A percentile compares a stretch with the other conserved stretches of the same genome.
phyloP scores from a whole-genome alignment of 2,888 invertebrate genomes.

The Chorisops tibialis region DNA sequence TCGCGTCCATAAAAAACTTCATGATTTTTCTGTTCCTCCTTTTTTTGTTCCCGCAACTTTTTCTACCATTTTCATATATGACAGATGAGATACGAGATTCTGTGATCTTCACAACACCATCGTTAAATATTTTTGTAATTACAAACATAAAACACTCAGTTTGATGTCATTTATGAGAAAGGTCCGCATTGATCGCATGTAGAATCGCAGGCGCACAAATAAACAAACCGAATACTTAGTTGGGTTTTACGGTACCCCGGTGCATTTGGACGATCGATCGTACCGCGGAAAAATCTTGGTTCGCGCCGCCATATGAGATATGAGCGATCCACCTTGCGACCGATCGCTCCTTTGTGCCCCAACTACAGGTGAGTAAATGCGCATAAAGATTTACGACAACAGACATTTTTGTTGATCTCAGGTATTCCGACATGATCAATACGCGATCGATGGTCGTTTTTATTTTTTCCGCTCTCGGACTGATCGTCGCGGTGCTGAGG shows the following conservation, averaged over 20 bases:
- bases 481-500: not conserved
- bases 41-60: constrained; percentile 1
- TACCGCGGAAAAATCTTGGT: not conserved
- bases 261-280: too few relatives aligned
- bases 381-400: constrained; percentile 30
- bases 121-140: constrained; percentile 34
- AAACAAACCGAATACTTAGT: too few relatives aligned
- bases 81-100: constrained; percentile 30
- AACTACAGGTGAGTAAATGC: constrained; percentile 27
- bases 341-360: constrained; percentile 12
- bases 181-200: not conserved
- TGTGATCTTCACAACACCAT: constrained; percentile 30
- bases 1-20: constrained; percentile 6
- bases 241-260: too few relatives aligned
- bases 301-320: too few relatives aligned
- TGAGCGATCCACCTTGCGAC: constrained; percentile 4
- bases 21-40: not conserved
- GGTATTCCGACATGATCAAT: constrained; percentile 28
- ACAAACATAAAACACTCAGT: constrained; percentile 32
- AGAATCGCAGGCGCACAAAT: not conserved
- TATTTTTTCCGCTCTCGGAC: not conserved
- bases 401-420: constrained; percentile 28
- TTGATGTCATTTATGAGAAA: constrained; percentile 29
- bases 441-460: constrained; percentile 13
- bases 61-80: constrained; percentile 24